Evolutionary conservation across 2,797 vertebrate species (phyloP).

Genomic region (Eulemur coronatus): DNA sequence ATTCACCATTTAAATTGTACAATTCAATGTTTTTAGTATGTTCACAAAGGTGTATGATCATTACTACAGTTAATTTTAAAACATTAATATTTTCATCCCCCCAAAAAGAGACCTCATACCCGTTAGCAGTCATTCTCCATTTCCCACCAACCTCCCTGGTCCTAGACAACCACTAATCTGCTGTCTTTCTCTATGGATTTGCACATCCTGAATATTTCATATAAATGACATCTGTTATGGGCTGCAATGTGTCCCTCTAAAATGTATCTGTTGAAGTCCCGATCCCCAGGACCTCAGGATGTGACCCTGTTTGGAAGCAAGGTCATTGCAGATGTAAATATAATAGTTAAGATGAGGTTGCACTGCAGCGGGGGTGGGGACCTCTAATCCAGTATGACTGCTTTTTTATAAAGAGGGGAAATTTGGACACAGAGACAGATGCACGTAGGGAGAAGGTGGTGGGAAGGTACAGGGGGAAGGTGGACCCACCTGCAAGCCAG

Average conservation of each 20-base stretch:
- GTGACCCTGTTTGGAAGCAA: neutral
- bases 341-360: neutral
- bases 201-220: neutral
- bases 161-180: neutral
- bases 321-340: fast-evolving
- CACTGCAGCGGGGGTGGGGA: fast-evolving
- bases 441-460: neutral
- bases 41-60: neutral
- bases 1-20: neutral
- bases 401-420: neutral
- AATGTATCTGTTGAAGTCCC: neutral
- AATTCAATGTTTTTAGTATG: too few species aligned
- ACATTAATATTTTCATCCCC: neutral
- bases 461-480: fast-evolving
- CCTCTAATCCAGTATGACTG: neutral
- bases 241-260: too few species aligned
- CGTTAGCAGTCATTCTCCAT: neutral
- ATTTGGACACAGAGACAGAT: neutral
- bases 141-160: neutral
- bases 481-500: too few species aligned
- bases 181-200: neutral
- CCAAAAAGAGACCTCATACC: neutral
- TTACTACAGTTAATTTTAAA: too few species aligned
- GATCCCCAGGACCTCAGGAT: fast-evolving
- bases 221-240: neutral